Evolutionary conservation across 2,888 invertebrate species (phyloP).

Genomic region (Drosophila incognita): DNA sequence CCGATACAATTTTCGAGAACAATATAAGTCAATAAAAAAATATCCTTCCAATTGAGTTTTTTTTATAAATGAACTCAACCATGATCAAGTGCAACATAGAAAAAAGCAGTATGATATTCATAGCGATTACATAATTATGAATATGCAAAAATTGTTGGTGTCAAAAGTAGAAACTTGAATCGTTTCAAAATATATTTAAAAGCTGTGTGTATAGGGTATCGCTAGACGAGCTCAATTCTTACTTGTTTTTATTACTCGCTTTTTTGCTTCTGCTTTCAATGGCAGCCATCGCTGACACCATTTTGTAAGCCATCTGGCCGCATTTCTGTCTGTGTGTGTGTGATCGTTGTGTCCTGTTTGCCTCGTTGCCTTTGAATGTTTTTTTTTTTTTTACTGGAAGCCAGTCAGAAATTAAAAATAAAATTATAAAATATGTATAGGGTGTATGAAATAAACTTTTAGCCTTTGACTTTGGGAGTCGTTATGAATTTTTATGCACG

Average conservation of each 20-base stretch:
- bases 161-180: not conserved
- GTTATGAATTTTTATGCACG: constrained; percentile 64
- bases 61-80: no score
- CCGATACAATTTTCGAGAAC: no score
- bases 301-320: constrained; percentile 49
- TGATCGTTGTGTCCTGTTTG: not conserved
- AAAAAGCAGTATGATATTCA: no score
- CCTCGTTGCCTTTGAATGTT: constrained; percentile 5
- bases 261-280: constrained; percentile 49
- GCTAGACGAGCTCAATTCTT: not conserved
- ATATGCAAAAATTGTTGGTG: not conserved
- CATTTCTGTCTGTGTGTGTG: constrained; percentile 1
- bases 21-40: no score
- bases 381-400: constrained; percentile 9
- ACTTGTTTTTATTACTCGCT: not conserved
- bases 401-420: constrained; percentile 58
- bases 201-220: not conserved
- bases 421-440: not conserved
- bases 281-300: constrained; percentile 72
- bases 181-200: not conserved
- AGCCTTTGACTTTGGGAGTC: constrained; percentile 69
- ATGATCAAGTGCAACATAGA: no score
- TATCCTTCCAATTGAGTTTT: no score
- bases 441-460: constrained; percentile 68
- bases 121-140: not conserved